Evolutionary conservation across 2,888 invertebrate species (phyloP), one percentile per base, ranked within the genome.

Genomic region (Azorinus chamasolen): DNA sequence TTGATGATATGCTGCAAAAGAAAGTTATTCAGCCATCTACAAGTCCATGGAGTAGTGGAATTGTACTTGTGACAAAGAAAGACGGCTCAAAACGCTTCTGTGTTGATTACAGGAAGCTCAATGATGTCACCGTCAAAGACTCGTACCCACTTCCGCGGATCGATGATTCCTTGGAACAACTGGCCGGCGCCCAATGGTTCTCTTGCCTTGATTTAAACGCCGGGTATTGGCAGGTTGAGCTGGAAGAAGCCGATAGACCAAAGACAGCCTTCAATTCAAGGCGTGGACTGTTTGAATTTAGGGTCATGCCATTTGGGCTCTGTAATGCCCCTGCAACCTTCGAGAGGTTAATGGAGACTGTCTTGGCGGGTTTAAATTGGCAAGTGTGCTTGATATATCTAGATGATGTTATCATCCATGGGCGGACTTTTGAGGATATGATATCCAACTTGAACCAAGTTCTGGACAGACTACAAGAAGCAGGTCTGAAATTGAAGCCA

Each of bases 181-280:
- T n/a, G n/a, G n/a, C n/a, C n/a, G n/a, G n/a, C n/a, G n/a, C n/a
- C n/a, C n/a, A n/a, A n/a, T n/a, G n/a, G n/a, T n/a, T n/a, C n/a
- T n/a, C n/a, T n/a, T n/a, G n/a, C n/a, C n/a, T n/a, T n/a, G n/a
- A n/a, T n/a, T n/a, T n/a, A n/a, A n/a, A n/a, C n/a, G n/a, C n/a
- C n/a, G n/a, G n/a, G n/a, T n/a, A n/a, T n/a, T n/a, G n/a, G n/a
- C n/a, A n/a, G n/a, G n/a, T n/a, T n/a, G n/a, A n/a, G 57, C 68
- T 3, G 73, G 57, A 54, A 76, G 51, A 41, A 32, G 45, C 39
- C 14, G 79, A 83, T 32, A 48, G 55, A 50, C 27, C 41, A 18
- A 86, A 84, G 45, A 81, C 81, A 14, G 72, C 75, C 18, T 86
- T n/a, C n/a, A n/a, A n/a, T n/a, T n/a, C n/a, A n/a, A n/a, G n/a